Conservation (phyloP, 2,888 invertebrate species). For the Marasmarcha lunaedactyla region DNA sequence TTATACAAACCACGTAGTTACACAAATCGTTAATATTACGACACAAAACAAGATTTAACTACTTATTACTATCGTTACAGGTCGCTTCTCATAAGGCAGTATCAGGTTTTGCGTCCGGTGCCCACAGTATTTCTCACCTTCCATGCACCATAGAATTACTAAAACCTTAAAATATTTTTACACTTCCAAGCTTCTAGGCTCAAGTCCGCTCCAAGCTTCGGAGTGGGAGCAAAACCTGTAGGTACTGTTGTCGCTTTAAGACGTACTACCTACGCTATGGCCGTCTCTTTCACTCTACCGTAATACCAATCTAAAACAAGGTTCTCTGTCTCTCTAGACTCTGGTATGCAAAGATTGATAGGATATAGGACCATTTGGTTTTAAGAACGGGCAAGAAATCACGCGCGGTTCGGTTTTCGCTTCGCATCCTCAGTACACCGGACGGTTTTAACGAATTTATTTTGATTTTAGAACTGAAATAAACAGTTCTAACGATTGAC, state of each 20-base stretch:
- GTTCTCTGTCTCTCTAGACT: conserved; percentile 55
- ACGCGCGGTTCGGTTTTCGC: conserved; percentile 68
- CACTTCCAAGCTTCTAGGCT: conserved; percentile 62
- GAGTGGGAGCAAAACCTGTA: conserved; percentile 71
- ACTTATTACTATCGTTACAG: too few species aligned
- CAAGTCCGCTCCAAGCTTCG: conserved; percentile 59
- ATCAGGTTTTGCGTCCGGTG: conserved; percentile 12
- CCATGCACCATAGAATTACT: too few species aligned
- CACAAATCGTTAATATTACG: too few species aligned
- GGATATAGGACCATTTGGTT: conserved; percentile 69
- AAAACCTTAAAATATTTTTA: conserved; percentile 43
- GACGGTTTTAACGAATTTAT: conserved; percentile 23
- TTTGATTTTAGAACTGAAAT: too few species aligned
- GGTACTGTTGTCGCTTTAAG: conserved; percentile 59
- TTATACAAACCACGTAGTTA: too few species aligned
- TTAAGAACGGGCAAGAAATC: conserved; percentile 65
- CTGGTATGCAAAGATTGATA: conserved; percentile 72
- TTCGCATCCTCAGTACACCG: conserved; percentile 61
- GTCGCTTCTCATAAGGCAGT: too few species aligned
- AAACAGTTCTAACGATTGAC: too few species aligned
- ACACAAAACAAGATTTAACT: too few species aligned
- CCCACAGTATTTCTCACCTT: conserved; percentile 22
- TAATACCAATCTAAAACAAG: conserved; percentile 26
- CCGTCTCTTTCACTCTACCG: conserved; percentile 53
- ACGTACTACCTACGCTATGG: conserved; percentile 52